Evolutionary conservation across 2,797 vertebrate genomes (phyloP).

Genomic region (Intellagama lesueurii): DNA sequence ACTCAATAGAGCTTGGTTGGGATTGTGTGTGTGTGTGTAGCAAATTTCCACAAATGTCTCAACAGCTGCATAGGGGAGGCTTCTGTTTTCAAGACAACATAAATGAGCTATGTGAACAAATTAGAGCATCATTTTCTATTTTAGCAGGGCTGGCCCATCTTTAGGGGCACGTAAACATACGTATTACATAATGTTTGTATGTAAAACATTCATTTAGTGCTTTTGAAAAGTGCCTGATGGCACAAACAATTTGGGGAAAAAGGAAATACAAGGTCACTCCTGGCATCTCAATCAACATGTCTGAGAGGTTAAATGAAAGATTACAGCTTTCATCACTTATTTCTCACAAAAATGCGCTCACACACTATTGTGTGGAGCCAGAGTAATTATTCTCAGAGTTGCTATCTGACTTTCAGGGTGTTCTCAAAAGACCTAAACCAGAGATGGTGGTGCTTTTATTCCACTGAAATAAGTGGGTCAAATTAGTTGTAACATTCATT

Average conservation of each 20-base stretch:
- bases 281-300: neutral
- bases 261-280: conserved; percentile 4
- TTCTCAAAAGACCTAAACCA: neutral
- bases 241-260: conserved; percentile 8
- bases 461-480: neutral
- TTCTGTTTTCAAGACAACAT: conserved; percentile 10
- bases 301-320: neutral
- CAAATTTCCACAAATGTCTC: neutral
- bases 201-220: neutral
- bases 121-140: neutral
- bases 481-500: neutral
- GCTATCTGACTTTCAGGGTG: neutral
- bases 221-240: neutral
- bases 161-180: neutral
- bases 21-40: neutral
- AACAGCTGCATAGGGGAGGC: neutral
- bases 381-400: neutral
- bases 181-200: neutral
- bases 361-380: neutral
- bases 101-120: neutral
- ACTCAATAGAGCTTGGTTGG: neutral
- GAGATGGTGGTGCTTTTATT: neutral
- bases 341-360: neutral
- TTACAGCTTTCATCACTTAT: neutral
- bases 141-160: conserved; percentile 3